Base-by-base conservation (phyloP, 2,888 invertebrate genomes). In the Mimas tiliae region DNA sequence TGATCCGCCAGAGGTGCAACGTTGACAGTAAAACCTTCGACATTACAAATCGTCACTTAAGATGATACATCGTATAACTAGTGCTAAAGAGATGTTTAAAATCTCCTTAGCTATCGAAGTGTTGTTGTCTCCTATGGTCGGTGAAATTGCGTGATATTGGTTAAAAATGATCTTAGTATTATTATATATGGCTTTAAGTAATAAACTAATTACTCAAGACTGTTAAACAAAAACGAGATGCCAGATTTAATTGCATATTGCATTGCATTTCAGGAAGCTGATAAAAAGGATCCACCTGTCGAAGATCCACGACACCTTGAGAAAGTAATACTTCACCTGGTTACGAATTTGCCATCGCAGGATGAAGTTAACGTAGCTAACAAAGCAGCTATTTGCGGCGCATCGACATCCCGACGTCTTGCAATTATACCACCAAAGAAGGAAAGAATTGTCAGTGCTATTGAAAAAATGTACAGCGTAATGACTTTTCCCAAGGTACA, bases 251-350 rank as follows among this genome's bases (percentile, higher is more conserved):
- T 38, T 38, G 8, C 38, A 6, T 64, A 27, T 27, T 27, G 4
- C 27, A 33, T 45, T 14, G 1, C 0, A 48, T 64, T 64, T 64
- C 38, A 64, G 63, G 51, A 38, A 14, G 21, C 48, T 6, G 21
- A 12, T 12, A 79, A 76, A 19, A 71, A 78, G 64, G 50, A 68
- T 0, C 67, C 93, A 0, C 74, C 94, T 0, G 94, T 96, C 0
- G 96, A 96, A 80, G 96, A 97, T 86, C 96, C 96, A 0, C 87
- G 77, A 47, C 80, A 95, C 69, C 81, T 97, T 34, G 95, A 97
- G 75, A 94, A 95, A 74, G 96, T 96, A 0, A 96, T 97, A 62
- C 91, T 95, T 14, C 94, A 96, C 74, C 86, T 97, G 21, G 89
- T 92, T 0, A 88, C 85, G 0, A 82, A 89, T 63, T 70, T 92